These are phyloP conservation scores for Synergus umbraculus DNA, from an alignment of 2,888 invertebrate genomes.

Conservation along the genomic window DNA sequence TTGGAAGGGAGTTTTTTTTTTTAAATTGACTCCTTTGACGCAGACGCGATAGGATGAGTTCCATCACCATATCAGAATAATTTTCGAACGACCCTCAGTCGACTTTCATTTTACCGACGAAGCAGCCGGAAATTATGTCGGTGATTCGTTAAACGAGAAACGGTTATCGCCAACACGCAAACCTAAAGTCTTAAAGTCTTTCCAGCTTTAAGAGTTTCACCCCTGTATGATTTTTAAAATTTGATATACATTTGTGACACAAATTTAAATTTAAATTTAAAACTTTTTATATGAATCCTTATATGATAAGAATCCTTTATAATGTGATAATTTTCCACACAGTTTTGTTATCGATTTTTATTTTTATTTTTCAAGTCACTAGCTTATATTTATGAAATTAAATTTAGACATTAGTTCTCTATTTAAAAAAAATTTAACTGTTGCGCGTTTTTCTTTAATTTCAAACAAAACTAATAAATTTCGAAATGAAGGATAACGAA, in stretches of 20 bases:
- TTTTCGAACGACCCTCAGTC: constrained; percentile 58
- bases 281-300: too few relatives aligned
- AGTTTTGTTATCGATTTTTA: too few relatives aligned
- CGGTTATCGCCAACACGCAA: constrained; percentile 10
- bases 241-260: background rate
- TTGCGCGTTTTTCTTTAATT: background rate
- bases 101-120: constrained; percentile 47
- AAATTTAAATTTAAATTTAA: too few relatives aligned
- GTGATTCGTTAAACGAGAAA: constrained; percentile 41
- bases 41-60: constrained; percentile 74
- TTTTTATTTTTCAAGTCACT: too few relatives aligned
- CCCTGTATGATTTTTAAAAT: background rate
- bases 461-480: background rate
- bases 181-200: background rate
- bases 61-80: constrained; percentile 74
- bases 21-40: constrained; percentile 77
- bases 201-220: background rate
- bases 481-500: background rate
- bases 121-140: constrained; percentile 48
- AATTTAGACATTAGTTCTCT: too few relatives aligned
- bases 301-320: too few relatives aligned
- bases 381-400: too few relatives aligned
- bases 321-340: too few relatives aligned
- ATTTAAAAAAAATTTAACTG: too few relatives aligned
- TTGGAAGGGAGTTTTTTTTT: constrained; percentile 72